phyloP scores from a whole-genome alignment of 2,888 invertebrate species.

The Harpalus rufipes region DNA sequence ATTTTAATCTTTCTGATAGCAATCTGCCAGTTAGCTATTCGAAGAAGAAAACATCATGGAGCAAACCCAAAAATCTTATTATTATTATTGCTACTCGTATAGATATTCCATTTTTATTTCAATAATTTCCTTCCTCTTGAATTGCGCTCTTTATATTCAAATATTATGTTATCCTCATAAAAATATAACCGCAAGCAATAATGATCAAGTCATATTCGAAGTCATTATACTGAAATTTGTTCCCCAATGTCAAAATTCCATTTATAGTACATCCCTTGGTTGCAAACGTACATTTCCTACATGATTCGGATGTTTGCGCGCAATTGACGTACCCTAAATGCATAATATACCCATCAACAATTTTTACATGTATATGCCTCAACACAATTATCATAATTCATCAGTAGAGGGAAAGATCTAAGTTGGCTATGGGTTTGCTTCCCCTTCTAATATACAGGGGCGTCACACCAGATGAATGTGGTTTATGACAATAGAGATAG shows the following conservation, averaged over 20 bases:
- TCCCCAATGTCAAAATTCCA: slow-evolving; percentile 39
- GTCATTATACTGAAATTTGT: slow-evolving; percentile 41
- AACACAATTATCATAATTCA: slow-evolving; percentile 65
- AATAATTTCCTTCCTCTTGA: background rate
- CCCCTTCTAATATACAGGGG: slow-evolving; percentile 37
- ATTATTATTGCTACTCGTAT: no score
- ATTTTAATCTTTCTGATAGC: no score
- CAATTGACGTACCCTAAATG: slow-evolving; percentile 55
- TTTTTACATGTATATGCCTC: slow-evolving; percentile 53
- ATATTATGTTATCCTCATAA: slow-evolving; percentile 11
- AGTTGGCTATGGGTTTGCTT: background rate
- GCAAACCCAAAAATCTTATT: no score
- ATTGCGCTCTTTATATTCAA: background rate
- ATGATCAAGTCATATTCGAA: slow-evolving; percentile 25
- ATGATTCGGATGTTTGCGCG: slow-evolving; percentile 43
- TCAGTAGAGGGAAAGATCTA: slow-evolving; percentile 9
- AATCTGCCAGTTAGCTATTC: no score
- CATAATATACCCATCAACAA: slow-evolving; percentile 59
- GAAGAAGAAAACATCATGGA: no score
- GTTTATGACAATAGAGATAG: slow-evolving; percentile 4
- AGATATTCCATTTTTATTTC: no score
- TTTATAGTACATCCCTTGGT: slow-evolving; percentile 41
- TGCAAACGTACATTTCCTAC: slow-evolving; percentile 33
- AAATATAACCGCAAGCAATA: slow-evolving; percentile 29
- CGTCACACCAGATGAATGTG: background rate